These are phyloP conservation scores for Coptodon bakossiorum DNA, from an alignment of 2,113 vertebrate genomes.

Conservation along the genomic window DNA sequence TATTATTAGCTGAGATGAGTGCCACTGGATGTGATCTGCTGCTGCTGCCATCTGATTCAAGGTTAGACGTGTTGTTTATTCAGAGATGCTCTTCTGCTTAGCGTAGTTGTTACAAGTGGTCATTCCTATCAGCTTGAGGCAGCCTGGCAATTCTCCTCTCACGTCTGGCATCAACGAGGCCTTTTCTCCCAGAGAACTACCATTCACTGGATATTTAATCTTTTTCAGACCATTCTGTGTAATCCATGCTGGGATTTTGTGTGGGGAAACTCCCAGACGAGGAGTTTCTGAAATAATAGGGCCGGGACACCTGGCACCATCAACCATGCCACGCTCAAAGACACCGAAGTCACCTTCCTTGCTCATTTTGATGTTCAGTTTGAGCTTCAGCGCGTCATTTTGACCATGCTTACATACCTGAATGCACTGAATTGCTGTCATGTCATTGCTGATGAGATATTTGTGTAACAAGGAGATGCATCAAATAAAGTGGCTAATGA, in stretches of 20 bases:
- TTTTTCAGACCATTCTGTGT: neutral
- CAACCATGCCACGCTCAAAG: neutral
- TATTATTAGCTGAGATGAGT: neutral
- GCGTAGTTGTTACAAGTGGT: neutral
- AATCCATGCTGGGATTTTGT: neutral
- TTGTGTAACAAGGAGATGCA: neutral
- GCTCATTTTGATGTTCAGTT: neutral
- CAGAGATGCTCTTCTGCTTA: neutral
- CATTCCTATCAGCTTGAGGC: rapidly evolving
- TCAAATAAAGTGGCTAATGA: neutral
- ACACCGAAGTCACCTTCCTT: neutral
- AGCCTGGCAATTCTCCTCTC: neutral
- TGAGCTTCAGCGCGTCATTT: rapidly evolving
- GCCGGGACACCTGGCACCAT: neutral
- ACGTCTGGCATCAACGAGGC: neutral
- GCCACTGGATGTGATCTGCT: neutral
- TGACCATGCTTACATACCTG: neutral
- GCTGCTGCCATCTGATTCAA: neutral
- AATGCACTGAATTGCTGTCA: neutral
- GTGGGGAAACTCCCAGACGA: neutral
- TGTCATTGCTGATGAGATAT: neutral
- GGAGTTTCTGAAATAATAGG: neutral
- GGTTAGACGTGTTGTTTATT: neutral
- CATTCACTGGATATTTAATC: neutral
- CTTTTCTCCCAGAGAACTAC: neutral